Percentiles rank a stretch among this genome's conserved stretches.
These are phyloP conservation scores for Aphelenchoides fujianensis DNA, from an alignment of 1,140 invertebrate species.

Conservation along the genomic window DNA sequence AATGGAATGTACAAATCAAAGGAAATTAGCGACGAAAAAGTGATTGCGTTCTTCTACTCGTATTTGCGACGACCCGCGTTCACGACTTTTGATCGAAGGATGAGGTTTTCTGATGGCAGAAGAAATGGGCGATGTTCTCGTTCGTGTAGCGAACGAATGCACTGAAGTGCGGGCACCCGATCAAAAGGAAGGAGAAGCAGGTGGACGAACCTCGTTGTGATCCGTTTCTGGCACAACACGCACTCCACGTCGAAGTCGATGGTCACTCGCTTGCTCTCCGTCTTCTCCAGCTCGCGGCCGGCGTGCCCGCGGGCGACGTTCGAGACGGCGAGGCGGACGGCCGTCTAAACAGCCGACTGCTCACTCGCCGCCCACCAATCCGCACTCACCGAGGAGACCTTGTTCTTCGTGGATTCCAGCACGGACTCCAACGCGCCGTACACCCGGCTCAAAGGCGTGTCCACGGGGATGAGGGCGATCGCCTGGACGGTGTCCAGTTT, in stretches of 20 bases:
- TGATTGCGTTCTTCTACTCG: too few relatives aligned
- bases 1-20: too few relatives aligned
- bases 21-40: too few relatives aligned
- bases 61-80: too few relatives aligned
- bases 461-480: constrained; percentile 32
- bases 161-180: constrained; percentile 26
- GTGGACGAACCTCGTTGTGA: constrained; percentile 34
- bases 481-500: constrained; percentile 41
- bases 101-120: constrained; percentile 28
- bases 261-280: constrained; percentile 15
- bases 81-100: too few relatives aligned
- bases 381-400: constrained; percentile 27
- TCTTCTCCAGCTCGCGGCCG: constrained; percentile 23
- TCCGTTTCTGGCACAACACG: constrained; percentile 35
- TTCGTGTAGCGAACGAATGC: constrained; percentile 36
- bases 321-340: constrained; percentile 26
- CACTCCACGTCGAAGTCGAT: constrained; percentile 33
- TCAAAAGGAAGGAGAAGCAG: background rate
- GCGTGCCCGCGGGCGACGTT: constrained; percentile 21
- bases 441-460: constrained; percentile 30
- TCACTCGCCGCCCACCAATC: background rate
- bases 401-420: constrained; percentile 37
- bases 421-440: constrained; percentile 39
- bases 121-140: constrained; percentile 35
- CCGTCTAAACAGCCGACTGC: constrained; percentile 33